phyloP scores from a whole-genome alignment of 1,140 invertebrate genomes.

The Sitobion miscanthi region DNA sequence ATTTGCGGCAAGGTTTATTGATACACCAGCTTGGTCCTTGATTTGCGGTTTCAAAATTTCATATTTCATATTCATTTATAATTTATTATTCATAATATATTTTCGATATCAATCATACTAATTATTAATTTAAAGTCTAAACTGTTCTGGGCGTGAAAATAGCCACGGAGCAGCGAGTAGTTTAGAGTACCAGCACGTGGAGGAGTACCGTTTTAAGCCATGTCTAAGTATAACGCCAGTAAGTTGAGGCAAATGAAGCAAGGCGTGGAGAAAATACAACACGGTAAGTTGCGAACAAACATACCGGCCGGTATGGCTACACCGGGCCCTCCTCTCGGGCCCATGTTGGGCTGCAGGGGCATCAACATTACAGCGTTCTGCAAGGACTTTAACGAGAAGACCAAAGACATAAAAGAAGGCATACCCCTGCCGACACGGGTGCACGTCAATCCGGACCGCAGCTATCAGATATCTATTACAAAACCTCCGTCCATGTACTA shows the following conservation, averaged over 20 bases:
- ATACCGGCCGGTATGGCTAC: conserved; percentile 87
- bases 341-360: conserved; percentile 89
- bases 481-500: conserved; percentile 87
- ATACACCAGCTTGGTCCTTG: background rate
- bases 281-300: conserved; percentile 75
- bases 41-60: background rate
- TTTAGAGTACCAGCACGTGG: too few species aligned
- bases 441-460: conserved; percentile 84
- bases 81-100: too few species aligned
- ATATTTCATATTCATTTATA: too few species aligned
- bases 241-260: conserved; percentile 74
- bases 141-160: background rate
- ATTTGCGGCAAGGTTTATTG: too few species aligned
- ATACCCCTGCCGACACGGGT: conserved; percentile 86
- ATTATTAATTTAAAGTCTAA: too few species aligned
- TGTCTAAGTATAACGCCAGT: conserved; percentile 46
- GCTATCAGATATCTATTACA: conserved; percentile 82
- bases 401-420: conserved; percentile 90
- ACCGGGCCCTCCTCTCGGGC: conserved; percentile 87
- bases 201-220: background rate
- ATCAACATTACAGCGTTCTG: conserved; percentile 96
- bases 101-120: too few species aligned
- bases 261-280: conserved; percentile 74
- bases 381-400: conserved; percentile 97
- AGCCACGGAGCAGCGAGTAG: background rate